Conservation (phyloP, 2,888 invertebrate genomes). For the Drosophila mercatorum region DNA sequence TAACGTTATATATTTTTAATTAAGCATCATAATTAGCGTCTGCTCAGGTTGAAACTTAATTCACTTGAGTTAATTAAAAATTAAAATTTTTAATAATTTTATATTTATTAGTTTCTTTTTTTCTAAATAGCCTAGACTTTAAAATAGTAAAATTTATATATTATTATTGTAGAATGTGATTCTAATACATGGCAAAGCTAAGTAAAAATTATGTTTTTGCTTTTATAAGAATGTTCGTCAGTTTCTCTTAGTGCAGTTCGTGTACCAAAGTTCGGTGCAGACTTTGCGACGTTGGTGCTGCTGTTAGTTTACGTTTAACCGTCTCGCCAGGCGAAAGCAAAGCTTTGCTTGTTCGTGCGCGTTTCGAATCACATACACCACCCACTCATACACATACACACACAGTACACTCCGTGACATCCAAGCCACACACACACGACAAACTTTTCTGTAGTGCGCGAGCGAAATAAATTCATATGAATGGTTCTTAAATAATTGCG, state of each 20-base stretch:
- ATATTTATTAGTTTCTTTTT: background rate
- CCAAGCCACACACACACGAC: constrained; percentile 38
- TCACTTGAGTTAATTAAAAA: background rate
- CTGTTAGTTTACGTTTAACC: constrained; percentile 65
- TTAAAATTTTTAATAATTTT: no score
- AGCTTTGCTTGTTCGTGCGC: constrained; percentile 64
- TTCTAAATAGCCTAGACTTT: background rate
- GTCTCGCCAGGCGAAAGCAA: constrained; percentile 64
- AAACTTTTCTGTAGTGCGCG: constrained; percentile 37
- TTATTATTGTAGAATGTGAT: background rate
- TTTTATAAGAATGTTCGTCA: background rate
- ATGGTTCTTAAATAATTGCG: constrained; percentile 17
- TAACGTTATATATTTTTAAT: background rate
- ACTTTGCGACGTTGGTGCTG: constrained; percentile 51
- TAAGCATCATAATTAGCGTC: background rate
- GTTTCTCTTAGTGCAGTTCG: constrained; percentile 38
- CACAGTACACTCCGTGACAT: constrained; percentile 44
- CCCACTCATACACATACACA: constrained; percentile 56
- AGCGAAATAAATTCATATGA: constrained; percentile 27
- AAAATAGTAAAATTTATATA: background rate
- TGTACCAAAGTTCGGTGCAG: constrained; percentile 52
- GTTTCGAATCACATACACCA: constrained; percentile 60
- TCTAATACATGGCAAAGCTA: background rate
- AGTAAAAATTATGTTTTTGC: background rate
- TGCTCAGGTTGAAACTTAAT: background rate